Evolutionary conservation across 2,113 vertebrate genomes (phyloP).

Genomic region (Nicator chloris): DNA sequence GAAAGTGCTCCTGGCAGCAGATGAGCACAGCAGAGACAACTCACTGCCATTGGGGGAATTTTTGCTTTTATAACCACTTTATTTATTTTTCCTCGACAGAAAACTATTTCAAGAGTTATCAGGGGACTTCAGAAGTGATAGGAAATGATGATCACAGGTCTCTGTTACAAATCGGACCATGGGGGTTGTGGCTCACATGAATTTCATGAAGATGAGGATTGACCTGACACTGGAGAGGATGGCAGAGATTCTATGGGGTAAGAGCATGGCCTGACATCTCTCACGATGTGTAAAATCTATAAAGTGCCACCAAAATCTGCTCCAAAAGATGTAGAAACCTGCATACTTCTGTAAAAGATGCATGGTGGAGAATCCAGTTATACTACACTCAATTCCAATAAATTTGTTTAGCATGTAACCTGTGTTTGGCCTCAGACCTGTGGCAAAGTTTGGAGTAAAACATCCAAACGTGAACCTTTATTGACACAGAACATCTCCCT

Average conservation of each 20-base stretch:
- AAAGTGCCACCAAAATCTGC: not conserved
- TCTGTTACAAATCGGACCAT: not conserved
- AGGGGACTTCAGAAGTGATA: not conserved
- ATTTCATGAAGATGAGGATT: not conserved
- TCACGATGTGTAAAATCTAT: not conserved
- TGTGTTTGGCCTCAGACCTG: not conserved
- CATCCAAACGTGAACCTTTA: not conserved
- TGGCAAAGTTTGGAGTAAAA: not conserved
- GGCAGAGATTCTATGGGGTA: not conserved
- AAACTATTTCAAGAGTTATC: not conserved
- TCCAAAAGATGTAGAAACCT: not conserved
- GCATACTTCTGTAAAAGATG: not conserved
- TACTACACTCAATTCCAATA: not conserved
- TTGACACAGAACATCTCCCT: not conserved
- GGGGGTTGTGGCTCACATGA: not conserved
- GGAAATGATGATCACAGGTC: not conserved
- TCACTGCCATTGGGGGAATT: not conserved
- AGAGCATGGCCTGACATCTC: not conserved
- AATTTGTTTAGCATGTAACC: not conserved
- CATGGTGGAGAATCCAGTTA: not conserved
- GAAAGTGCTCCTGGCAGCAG: not conserved
- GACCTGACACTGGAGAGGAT: not conserved
- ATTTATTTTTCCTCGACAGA: not conserved
- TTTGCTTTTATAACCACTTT: not conserved
- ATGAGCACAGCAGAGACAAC: not conserved